Percentiles rank a stretch among this genome's conserved stretches.
Evolutionary conservation across 2,797 vertebrate genomes (phyloP).

Genomic region (Micropoecilia bifurca): DNA sequence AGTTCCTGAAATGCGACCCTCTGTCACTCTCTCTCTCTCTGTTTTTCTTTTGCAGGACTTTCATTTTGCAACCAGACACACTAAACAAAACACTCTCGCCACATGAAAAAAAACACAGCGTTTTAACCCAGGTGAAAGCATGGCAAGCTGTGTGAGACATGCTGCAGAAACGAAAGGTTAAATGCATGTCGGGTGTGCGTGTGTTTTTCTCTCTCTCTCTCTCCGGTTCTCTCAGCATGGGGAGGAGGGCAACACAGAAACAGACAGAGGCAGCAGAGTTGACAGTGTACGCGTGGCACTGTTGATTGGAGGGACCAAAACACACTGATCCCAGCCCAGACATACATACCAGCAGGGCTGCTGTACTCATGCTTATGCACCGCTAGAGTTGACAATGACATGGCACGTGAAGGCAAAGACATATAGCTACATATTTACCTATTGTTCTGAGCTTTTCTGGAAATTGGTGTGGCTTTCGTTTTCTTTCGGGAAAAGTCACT

Average conservation of each 20-base stretch:
- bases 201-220: background rate
- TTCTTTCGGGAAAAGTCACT: conserved; percentile 95
- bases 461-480: conserved; percentile 91
- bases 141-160: conserved; percentile 9
- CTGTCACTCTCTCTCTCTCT: background rate
- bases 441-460: conserved; percentile 94
- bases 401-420: background rate
- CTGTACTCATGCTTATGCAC: background rate
- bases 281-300: conserved; percentile 94
- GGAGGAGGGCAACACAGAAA: conserved; percentile 28
- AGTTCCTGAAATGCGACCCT: conserved; percentile 9
- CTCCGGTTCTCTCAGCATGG: background rate
- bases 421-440: conserved; percentile 80
- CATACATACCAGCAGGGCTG: conserved; percentile 19
- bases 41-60: conserved; percentile 15
- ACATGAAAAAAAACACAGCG: conserved; percentile 33
- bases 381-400: background rate
- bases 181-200: conserved; percentile 9
- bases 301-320: conserved; percentile 91
- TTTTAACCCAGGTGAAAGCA: conserved; percentile 16
- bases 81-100: conserved; percentile 24
- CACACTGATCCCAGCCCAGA: conserved; percentile 85
- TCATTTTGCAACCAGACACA: conserved; percentile 18
- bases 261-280: conserved; percentile 67
- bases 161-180: conserved; percentile 33